Percentiles rank a stretch among this genome's conserved stretches.
phyloP scores from a whole-genome alignment of 2,888 invertebrate genomes.

The Arrhopalites spinosus region DNA sequence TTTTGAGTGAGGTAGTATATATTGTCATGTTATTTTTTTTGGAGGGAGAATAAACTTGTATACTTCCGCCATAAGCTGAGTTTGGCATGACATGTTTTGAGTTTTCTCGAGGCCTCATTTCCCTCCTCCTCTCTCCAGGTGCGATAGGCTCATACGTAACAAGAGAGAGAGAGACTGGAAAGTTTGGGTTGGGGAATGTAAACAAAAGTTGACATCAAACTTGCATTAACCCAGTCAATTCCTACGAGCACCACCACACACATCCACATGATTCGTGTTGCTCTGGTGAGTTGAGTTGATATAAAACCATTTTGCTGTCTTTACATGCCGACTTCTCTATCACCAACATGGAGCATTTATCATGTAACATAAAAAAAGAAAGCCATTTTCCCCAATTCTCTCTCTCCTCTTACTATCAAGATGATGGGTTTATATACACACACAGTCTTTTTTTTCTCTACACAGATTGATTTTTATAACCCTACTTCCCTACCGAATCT shows the following conservation, averaged over 20 bases:
- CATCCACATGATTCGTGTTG: background rate
- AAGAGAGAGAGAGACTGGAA: background rate
- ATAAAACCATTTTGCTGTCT: constrained; percentile 13
- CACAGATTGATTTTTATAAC: constrained; percentile 24
- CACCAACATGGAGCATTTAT: constrained; percentile 14
- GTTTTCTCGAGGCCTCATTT: constrained; percentile 1
- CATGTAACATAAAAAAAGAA: constrained; percentile 11
- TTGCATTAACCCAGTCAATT: constrained; percentile 13
- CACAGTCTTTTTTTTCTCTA: background rate
- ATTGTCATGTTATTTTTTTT: too few relatives aligned
- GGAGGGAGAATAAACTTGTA: too few relatives aligned
- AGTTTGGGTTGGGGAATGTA: background rate
- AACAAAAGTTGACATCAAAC: constrained; percentile 11
- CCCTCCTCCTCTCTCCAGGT: background rate
- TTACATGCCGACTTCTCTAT: constrained; percentile 6
- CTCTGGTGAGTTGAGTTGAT: background rate
- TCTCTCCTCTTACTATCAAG: background rate
- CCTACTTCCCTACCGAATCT: background rate
- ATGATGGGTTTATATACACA: background rate
- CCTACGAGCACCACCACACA: background rate
- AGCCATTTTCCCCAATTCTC: constrained; percentile 20
- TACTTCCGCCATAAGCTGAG: too few relatives aligned
- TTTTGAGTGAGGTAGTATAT: too few relatives aligned
- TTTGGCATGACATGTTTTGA: background rate
- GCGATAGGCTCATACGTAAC: background rate